Evolutionary conservation across 1,140 invertebrate species (phyloP).

Genomic region (Drosophila oshimai): DNA sequence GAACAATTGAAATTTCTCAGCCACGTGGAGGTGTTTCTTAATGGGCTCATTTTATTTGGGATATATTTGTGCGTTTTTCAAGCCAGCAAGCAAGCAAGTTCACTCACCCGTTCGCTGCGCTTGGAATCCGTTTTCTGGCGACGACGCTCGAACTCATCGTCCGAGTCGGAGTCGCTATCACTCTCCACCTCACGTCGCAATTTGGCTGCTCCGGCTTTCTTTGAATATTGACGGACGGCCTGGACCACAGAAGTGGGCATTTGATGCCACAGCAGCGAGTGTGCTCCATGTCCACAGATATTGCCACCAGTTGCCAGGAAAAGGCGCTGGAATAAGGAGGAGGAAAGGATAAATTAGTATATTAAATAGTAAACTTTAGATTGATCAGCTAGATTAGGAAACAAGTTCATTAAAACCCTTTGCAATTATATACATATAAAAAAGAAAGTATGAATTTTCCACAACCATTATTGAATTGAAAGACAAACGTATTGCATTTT

Average conservation of each 20-base stretch:
- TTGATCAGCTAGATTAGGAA: no score
- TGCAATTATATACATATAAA: no score
- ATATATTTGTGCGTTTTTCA: background rate
- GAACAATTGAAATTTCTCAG: constrained; percentile 9
- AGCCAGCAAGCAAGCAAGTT: no score
- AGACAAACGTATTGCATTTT: no score
- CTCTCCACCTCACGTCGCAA: constrained; percentile 82
- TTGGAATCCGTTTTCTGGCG: constrained; percentile 69
- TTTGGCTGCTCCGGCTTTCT: constrained; percentile 56
- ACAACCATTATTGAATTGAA: no score
- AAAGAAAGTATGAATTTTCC: no score
- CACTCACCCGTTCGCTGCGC: constrained; percentile 84
- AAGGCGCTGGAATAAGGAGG: constrained; percentile 40
- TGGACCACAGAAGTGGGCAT: constrained; percentile 35
- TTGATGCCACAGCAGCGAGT: constrained; percentile 45
- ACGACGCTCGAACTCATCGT: constrained; percentile 84
- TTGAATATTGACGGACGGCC: constrained; percentile 66
- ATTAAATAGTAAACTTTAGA: no score
- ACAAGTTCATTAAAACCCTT: no score
- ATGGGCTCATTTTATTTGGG: background rate
- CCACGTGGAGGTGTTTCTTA: constrained; percentile 31
- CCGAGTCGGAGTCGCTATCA: constrained; percentile 85
- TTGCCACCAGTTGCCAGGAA: constrained; percentile 8
- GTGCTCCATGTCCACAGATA: constrained; percentile 9
- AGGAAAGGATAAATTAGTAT: background rate